Evolutionary conservation across 2,797 vertebrate genomes (phyloP), one percentile per base, ranked within the genome.

Genomic region (Hypotaenidia okinawae): DNA sequence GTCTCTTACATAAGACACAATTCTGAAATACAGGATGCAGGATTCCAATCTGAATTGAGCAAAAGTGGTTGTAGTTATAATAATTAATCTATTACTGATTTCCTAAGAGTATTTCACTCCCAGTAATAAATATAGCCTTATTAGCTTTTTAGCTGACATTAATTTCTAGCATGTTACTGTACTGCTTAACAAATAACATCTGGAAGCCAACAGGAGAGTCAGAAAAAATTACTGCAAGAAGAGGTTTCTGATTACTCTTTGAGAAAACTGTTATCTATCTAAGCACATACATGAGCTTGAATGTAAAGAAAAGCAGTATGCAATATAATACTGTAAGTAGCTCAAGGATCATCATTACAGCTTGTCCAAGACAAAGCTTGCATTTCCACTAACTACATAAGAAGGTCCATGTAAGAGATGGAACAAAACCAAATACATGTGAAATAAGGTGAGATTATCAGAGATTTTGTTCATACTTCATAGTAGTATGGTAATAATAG

Each of bases 91-190:
- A 33, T 75, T 92, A 69, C 35, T 84, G 64, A 81, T 74, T 89
- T 91, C 52, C 32, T 21, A 21, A 72, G 30, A 68, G 63, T 67
- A 58, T 85, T 92, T 84, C 28, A 39, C 23, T 77, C 88, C 52
- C 66, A 87, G 51, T 93, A 93, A 91, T 89, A 93, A 91, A 69
- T 84, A 95, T 35, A 82, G 39, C 41, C 63, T 27, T 87, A 75
- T 86, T 62, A 90, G 64, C 30, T 81, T 81, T 90, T 74, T 74
- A 91, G 66, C 22, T 80, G 47, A 92, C 39, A 39, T 87, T 74
- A 75, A 63, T 58, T 77, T 47, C 59, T 84, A 73, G 23, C 25
- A 67, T 30, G 16, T 66, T 93, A 61, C 6, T 90, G 66, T 84
- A 77, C 58, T 92, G 39, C 30, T 88, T 89, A 45, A 63, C 6